Base-by-base conservation (phyloP, 92 coral and sea anemone species). In the Heliopora coerulea region DNA sequence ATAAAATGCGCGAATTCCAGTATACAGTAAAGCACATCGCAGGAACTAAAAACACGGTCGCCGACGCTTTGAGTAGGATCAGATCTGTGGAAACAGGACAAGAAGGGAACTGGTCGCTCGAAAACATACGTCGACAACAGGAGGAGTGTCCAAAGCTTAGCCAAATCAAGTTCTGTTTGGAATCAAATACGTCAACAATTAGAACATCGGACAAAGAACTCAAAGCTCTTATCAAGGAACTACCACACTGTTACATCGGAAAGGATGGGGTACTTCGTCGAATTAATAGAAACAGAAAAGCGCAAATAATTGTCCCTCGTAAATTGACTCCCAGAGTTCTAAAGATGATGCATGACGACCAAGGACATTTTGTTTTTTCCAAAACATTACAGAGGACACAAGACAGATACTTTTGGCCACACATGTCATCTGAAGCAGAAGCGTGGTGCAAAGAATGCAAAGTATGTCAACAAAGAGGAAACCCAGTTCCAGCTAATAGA, bases 1-100 rank as follows among this genome's bases (percentile, higher is more conserved):
- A 84, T 75, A 84, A 78, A 68, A 78, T 84, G 27, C 80, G 84
- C 26, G 84, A 84, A 60, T 79, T 84, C 84, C 84, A 84, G 63
- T 79, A 79, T 72, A 58, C 29, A 74, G 88, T 79, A 48, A 79
- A 80, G 52, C 85, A 84, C 74, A 74, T 74, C 33, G 58, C 85
- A 46, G 88, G 82, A 10, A 80, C 73, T 34, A 79, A 74, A 65
- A 79, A 73, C 30, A 66, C 68, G 15, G 84, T 79, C 63, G 84
- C 84, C 17, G 84, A 84, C 73, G 84, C 84, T 61, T 50, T 84
- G 48, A 73, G 84, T 64, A 24, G 81, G 59, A 50, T 84, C 59
- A 78, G 72, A 27, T 18, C 83, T 35, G 67, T 83, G 35, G 64
- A 34, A 32, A 12, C 10, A 26, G 40, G 27, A 25, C 11, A 35